Percentiles rank a stretch among this genome's conserved stretches.
These are phyloP conservation scores for Oreonectes daqikongensis DNA, from an alignment of 2,797 vertebrate species.

Conservation along the genomic window DNA sequence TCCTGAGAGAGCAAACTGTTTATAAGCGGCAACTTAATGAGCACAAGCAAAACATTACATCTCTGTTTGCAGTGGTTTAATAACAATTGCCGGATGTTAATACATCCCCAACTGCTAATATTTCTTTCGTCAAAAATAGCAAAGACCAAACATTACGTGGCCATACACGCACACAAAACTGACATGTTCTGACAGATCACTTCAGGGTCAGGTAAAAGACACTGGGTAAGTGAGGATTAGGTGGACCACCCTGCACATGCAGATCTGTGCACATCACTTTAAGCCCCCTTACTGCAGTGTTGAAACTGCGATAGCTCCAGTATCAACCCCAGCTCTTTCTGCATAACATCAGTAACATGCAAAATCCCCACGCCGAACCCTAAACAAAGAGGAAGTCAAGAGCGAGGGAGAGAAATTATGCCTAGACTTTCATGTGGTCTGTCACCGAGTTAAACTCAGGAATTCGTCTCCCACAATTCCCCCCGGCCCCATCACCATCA, in stretches of 20 bases:
- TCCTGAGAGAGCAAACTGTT: not conserved
- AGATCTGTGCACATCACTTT: conserved; percentile 4
- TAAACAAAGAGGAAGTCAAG: conserved; percentile 16
- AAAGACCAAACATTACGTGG: not conserved
- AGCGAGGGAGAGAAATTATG: conserved; percentile 12
- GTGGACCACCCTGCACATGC: conserved; percentile 45
- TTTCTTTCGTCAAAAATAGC: not conserved
- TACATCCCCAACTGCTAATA: not conserved
- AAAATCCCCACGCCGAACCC: conserved; percentile 4
- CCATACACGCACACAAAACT: conserved; percentile 31
- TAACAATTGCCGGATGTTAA: not conserved
- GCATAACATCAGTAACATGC: not conserved
- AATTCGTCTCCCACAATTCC: conserved; percentile 22
- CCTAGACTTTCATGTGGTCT: conserved; percentile 26
- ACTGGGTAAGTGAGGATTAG: conserved; percentile 31
- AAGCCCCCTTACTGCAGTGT: conserved; percentile 5
- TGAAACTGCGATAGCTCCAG: not conserved
- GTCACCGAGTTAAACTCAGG: conserved; percentile 12
- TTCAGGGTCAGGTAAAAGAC: conserved; percentile 49
- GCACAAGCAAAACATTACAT: not conserved
- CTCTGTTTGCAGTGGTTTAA: not conserved
- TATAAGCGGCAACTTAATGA: not conserved
- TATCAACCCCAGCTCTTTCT: not conserved
- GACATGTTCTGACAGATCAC: conserved; percentile 53
- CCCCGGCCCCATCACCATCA: conserved; percentile 20